A percentile compares a stretch with the other conserved stretches of the same genome.
These are phyloP conservation scores for Ceryle rudis DNA, from an alignment of 2,797 vertebrate species.

Conservation along the genomic window DNA sequence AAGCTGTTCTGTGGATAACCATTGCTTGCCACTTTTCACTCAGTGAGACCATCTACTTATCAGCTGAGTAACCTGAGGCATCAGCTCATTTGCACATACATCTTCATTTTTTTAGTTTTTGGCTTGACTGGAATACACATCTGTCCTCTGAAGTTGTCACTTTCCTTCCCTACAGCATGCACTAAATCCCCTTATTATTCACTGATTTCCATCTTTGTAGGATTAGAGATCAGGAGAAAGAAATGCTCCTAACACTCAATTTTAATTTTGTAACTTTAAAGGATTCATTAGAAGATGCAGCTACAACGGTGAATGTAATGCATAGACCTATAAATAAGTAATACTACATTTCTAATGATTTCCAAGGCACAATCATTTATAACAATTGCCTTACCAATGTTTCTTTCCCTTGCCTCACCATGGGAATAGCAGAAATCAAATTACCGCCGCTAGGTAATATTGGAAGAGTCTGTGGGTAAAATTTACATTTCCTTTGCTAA, in stretches of 20 bases:
- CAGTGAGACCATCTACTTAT: neutral
- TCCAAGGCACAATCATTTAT: neutral
- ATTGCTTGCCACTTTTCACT: neutral
- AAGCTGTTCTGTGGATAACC: neutral
- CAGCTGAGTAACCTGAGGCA: neutral
- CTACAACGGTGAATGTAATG: neutral
- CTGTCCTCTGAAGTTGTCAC: neutral
- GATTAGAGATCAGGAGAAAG: neutral
- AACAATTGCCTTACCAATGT: neutral
- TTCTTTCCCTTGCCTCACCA: neutral
- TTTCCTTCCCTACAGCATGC: neutral
- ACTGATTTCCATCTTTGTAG: neutral
- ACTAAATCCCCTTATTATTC: conserved; percentile 19
- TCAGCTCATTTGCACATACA: neutral
- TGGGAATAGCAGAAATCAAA: conserved; percentile 12
- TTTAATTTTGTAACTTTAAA: conserved; percentile 8
- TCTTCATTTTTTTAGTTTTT: neutral
- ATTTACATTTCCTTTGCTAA: conserved; percentile 5
- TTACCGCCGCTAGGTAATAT: neutral
- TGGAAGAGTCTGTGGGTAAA: neutral
- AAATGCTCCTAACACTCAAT: neutral
- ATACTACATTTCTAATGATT: conserved; percentile 7
- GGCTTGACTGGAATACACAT: neutral
- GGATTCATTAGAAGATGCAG: conserved; percentile 1
- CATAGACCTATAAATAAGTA: conserved; percentile 11